Percentiles rank a stretch among this genome's conserved stretches.
phyloP scores from a whole-genome alignment of 2,888 invertebrate genomes.

The Apotomis betuletana region DNA sequence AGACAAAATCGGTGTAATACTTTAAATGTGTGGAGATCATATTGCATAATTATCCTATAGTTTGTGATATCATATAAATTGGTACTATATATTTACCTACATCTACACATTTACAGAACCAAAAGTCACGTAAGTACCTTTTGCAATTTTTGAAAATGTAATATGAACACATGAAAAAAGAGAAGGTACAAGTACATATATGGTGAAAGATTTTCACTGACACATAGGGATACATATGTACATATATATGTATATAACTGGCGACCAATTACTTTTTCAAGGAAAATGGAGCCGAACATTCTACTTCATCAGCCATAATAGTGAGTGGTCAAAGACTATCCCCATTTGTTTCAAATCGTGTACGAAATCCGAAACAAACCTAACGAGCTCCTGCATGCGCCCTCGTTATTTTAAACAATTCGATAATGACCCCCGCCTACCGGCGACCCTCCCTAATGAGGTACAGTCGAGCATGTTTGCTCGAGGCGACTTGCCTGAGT shows the following conservation, averaged over 20 bases:
- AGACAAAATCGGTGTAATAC: too few relatives aligned
- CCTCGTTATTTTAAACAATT: conserved; percentile 41
- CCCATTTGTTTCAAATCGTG: conserved; percentile 35
- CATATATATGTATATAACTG: neutral
- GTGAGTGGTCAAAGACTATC: conserved; percentile 9
- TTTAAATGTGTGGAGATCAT: too few relatives aligned
- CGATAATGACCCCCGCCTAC: conserved; percentile 36
- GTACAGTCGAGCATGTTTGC: conserved; percentile 34
- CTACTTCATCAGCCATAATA: neutral
- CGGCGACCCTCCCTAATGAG: conserved; percentile 33
- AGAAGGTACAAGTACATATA: too few relatives aligned
- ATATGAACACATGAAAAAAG: too few relatives aligned
- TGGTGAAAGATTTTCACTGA: too few relatives aligned
- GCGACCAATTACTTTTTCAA: neutral
- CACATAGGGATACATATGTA: neutral
- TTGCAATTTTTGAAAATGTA: too few relatives aligned
- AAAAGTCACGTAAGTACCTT: too few relatives aligned
- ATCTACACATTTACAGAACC: too few relatives aligned
- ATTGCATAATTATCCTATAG: too few relatives aligned
- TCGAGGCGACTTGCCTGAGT: conserved; percentile 32
- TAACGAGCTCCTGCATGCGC: conserved; percentile 39
- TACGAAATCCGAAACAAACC: conserved; percentile 31
- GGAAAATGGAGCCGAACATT: neutral
- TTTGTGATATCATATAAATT: too few relatives aligned
- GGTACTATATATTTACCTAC: too few relatives aligned